Conservation (phyloP, 2,113 vertebrate species). For the Ceratotherium simum region DNA sequence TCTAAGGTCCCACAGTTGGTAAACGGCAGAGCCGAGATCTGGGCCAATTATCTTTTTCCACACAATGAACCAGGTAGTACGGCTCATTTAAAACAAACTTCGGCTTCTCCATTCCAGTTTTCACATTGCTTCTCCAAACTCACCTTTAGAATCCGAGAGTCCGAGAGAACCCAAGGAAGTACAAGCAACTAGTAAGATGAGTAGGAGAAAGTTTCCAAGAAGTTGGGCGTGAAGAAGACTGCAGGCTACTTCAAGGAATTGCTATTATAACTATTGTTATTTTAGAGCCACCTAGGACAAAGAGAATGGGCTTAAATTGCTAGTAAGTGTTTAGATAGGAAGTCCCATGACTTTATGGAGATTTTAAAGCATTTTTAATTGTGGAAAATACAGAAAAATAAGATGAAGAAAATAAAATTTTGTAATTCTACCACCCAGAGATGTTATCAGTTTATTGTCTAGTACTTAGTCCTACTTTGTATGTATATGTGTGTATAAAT, state of each 20-base stretch:
- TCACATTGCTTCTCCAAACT: neutral
- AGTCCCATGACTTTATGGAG: neutral
- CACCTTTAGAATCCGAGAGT: neutral
- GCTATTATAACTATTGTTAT: neutral
- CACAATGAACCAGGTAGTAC: fast-evolving
- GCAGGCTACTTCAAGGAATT: neutral
- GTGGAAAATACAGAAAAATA: neutral
- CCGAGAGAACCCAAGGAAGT: neutral
- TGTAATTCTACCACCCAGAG: neutral
- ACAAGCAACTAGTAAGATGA: neutral
- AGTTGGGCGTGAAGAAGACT: neutral
- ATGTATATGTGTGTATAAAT: neutral
- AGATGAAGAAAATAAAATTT: neutral
- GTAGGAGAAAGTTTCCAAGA: neutral
- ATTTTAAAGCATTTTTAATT: neutral
- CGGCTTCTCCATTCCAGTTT: neutral
- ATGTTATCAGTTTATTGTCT: neutral
- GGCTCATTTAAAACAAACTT: neutral
- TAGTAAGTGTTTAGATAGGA: neutral
- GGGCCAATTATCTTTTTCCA: neutral
- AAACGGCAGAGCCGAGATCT: neutral
- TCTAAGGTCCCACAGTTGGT: neutral
- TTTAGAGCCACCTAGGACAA: neutral
- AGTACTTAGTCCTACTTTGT: neutral
- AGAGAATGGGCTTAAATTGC: neutral